Evolutionary conservation across 37 sponge, comb jelly and placozoan genomes (phyloP).

Genomic region (Agelas oroides): DNA sequence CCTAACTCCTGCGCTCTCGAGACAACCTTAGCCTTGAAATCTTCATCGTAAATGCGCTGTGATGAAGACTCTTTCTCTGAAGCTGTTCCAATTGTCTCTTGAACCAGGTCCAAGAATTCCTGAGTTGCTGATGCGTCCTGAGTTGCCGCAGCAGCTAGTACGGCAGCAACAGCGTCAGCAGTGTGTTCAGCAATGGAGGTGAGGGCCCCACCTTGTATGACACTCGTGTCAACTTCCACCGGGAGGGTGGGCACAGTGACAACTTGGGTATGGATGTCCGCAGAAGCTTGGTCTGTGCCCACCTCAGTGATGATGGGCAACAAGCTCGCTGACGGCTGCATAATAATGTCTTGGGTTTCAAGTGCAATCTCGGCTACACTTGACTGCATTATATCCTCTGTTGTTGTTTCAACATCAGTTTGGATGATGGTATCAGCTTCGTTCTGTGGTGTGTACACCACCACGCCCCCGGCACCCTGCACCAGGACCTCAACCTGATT

Average conservation of each 20-base stretch:
- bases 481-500: constrained; percentile 41
- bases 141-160: neutral
- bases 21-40: constrained; percentile 30
- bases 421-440: constrained; percentile 10
- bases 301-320: neutral
- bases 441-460: neutral
- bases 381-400: too few species aligned
- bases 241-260: neutral
- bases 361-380: too few species aligned
- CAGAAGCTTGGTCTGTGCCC: neutral
- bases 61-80: neutral
- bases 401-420: neutral
- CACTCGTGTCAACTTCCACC: too few species aligned
- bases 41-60: constrained; percentile 8
- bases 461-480: constrained; percentile 1
- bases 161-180: too few species aligned
- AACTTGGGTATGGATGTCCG: neutral
- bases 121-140: constrained; percentile 16
- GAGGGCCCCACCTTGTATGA: too few species aligned
- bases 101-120: constrained; percentile 42
- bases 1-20: constrained; percentile 19
- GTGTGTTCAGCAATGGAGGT: too few species aligned
- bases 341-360: neutral
- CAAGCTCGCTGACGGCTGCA: neutral
- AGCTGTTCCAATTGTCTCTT: constrained; percentile 22